Evolutionary conservation across 2,888 invertebrate species (phyloP), one percentile per base, ranked within the genome.

Genomic region (Caenorhabditis zanzibari): DNA sequence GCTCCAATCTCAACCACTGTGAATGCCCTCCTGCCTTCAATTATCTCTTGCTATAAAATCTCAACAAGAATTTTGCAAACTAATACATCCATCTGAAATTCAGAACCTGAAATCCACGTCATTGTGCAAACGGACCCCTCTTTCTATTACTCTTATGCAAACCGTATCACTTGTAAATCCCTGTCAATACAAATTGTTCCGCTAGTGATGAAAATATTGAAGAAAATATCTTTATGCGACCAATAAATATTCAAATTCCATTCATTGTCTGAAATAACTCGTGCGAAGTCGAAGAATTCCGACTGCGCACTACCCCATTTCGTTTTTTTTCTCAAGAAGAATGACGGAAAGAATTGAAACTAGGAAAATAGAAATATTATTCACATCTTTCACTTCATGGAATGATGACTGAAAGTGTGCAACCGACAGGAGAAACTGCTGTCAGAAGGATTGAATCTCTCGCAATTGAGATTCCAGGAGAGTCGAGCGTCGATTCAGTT

Each of bases 1-100:
- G 82, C 79, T 79, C 14, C 82, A 82, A 68, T 82, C 82, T 22
- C 82, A 82, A 61, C 82, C 82, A 41, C 63, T 82, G 10, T 82
- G 66, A 76, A 44, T 47, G n/a, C 28, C 1, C 19, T 14, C 38
- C 24, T 19, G 19, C 24, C 35, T 38, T 16, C 56, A 44, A 32
- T 19, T 32, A 38, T 32, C 75, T 28, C 28, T 12, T 26, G 16
- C 24, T 61, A 28, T 58, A 24, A 66, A 75, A 75, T 75, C 75
- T 75, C 75, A 68, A 38, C 32, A 24, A 32, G 19, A 72, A 44
- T 16, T 44, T 41, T n/a, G n/a, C n/a, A n/a, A n/a, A 68, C 38
- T 56, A 59, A 73, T n/a, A 24, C 22, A 32, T 52, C 14, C 24
- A 9, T 47, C 38, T 24, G 52, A 63, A 63, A 61, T 63, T 63